phyloP scores from a whole-genome alignment of 2,888 invertebrate genomes.

The Metellina segmentata region DNA sequence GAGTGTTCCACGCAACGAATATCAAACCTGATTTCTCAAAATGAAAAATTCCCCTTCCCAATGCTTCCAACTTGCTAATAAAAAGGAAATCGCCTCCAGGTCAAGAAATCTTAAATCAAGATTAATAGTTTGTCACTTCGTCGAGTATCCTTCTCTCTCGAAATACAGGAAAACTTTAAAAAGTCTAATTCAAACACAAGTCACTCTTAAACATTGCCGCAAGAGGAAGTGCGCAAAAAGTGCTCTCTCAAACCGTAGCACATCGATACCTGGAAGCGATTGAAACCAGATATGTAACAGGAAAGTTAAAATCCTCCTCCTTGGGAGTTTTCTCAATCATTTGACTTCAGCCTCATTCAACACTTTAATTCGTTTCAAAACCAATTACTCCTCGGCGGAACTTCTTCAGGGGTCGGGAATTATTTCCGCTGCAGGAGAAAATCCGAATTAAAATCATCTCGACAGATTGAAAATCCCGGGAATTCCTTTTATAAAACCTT shows the following conservation, averaged over 20 bases:
- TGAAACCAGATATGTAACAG: slow-evolving; percentile 10
- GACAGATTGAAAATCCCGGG: slow-evolving; percentile 26
- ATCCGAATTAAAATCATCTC: slow-evolving; percentile 53
- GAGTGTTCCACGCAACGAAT: too few species aligned
- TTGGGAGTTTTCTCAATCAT: slow-evolving; percentile 38
- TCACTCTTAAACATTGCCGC: background rate
- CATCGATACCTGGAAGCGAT: background rate
- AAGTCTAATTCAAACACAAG: background rate
- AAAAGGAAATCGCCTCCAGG: background rate
- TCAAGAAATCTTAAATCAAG: background rate
- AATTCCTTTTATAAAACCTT: slow-evolving; percentile 31
- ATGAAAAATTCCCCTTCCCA: too few species aligned
- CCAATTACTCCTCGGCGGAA: slow-evolving; percentile 43
- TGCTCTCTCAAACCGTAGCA: background rate
- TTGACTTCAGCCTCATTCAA: slow-evolving; percentile 28
- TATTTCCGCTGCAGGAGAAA: slow-evolving; percentile 33
- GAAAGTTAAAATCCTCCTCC: slow-evolving; percentile 33
- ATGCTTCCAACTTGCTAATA: too few species aligned
- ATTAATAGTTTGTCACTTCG: background rate
- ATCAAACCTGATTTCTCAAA: too few species aligned
- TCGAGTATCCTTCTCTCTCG: background rate
- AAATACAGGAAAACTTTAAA: background rate
- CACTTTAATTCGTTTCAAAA: slow-evolving; percentile 64
- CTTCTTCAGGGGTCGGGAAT: slow-evolving; percentile 4
- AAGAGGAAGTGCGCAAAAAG: background rate